Percentiles rank a stretch among this genome's conserved stretches.
phyloP scores from a whole-genome alignment of 2,888 invertebrate genomes.

The Microctonus brassicae region DNA sequence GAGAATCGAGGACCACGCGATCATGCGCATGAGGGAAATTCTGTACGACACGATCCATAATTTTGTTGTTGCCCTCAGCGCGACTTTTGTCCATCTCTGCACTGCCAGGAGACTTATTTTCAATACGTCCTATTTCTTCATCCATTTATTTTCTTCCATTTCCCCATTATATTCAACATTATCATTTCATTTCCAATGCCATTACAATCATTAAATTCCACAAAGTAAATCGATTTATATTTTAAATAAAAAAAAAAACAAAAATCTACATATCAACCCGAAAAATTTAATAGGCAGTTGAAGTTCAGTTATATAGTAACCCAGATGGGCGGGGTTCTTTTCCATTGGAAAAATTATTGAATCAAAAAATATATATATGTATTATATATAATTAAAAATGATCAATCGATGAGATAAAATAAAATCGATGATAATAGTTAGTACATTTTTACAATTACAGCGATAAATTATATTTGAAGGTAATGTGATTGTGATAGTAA shows the following conservation, averaged over 20 bases:
- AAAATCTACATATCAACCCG: neutral
- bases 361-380: neutral
- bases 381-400: neutral
- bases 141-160: constrained; percentile 1
- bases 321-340: constrained; percentile 7
- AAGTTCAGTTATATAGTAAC: neutral
- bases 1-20: constrained; percentile 44
- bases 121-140: constrained; percentile 46
- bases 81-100: constrained; percentile 50
- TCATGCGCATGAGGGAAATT: constrained; percentile 56
- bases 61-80: constrained; percentile 60
- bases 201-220: no score
- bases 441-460: constrained; percentile 9
- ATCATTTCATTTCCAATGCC: constrained; percentile 11
- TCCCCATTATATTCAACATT: constrained; percentile 17
- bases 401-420: neutral
- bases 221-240: no score
- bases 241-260: neutral
- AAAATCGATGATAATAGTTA: neutral
- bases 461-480: neutral
- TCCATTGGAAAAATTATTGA: neutral
- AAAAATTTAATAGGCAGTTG: neutral
- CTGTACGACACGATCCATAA: constrained; percentile 62
- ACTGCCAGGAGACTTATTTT: constrained; percentile 37
- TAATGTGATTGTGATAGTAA: constrained; percentile 3